A percentile compares a stretch with the other conserved stretches of the same genome.
These are phyloP conservation scores for Bothrops jararaca DNA, from an alignment of 2,113 vertebrate genomes.

Conservation along the genomic window DNA sequence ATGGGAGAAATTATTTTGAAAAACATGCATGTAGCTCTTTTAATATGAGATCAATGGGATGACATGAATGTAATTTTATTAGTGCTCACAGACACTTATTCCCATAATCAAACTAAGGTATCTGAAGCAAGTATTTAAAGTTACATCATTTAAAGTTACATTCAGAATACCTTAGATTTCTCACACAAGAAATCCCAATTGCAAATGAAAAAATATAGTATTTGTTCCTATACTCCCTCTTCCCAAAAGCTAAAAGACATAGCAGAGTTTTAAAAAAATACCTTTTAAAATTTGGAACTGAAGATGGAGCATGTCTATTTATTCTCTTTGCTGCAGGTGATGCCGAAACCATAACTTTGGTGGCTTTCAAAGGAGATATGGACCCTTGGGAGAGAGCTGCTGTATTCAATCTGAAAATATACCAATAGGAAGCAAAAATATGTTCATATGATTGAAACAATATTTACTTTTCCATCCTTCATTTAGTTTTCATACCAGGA, in stretches of 20 bases:
- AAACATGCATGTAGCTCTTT: background rate
- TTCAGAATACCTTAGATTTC: background rate
- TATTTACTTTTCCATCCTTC: background rate
- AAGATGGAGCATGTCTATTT: slow-evolving; percentile 66
- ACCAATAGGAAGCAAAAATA: background rate
- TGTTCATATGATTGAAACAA: background rate
- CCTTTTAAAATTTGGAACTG: slow-evolving; percentile 78
- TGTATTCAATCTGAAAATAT: slow-evolving; percentile 69
- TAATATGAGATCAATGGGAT: background rate
- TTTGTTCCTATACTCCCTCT: background rate
- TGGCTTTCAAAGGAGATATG: slow-evolving; percentile 77
- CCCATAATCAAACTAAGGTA: background rate
- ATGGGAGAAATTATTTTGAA: background rate
- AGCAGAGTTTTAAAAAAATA: slow-evolving; percentile 51
- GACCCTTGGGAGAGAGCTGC: slow-evolving; percentile 69
- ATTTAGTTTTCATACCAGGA: background rate
- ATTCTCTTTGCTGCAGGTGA: slow-evolving; percentile 81
- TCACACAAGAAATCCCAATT: background rate
- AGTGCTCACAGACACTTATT: background rate
- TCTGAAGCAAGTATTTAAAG: background rate
- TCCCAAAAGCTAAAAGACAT: background rate
- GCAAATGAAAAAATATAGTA: background rate
- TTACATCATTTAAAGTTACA: background rate
- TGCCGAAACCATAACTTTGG: slow-evolving; percentile 75
- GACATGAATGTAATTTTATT: background rate